Conservation (phyloP, 2,113 vertebrate species). For the Lasiurus borealis region DNA sequence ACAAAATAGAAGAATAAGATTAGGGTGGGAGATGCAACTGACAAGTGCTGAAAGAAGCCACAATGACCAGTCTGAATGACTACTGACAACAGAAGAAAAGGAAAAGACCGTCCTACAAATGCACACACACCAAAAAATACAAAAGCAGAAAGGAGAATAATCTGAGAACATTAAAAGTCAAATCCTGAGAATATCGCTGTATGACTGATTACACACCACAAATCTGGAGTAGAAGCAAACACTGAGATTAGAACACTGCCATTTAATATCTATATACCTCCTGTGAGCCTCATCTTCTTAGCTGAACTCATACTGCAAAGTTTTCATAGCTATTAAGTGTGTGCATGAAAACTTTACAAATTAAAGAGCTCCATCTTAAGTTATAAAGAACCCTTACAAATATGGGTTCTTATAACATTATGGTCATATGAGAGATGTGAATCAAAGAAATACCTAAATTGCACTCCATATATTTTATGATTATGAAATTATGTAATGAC, state of each 20-base stretch:
- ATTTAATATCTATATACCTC: neutral
- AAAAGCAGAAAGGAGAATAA: neutral
- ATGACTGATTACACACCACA: no score
- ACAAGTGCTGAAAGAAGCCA: neutral
- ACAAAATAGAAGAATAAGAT: neutral
- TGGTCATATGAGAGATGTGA: neutral
- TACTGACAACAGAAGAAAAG: neutral
- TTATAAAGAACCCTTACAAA: neutral
- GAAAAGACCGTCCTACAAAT: neutral
- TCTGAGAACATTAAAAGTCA: neutral
- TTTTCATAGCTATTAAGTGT: neutral
- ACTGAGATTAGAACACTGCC: neutral
- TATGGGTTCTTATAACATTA: neutral
- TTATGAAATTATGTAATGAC: neutral
- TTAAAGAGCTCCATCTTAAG: conserved; percentile 1
- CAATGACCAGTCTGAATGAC: neutral
- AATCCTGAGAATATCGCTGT: neutral
- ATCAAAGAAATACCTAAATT: neutral
- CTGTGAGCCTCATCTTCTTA: neutral
- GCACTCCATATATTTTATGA: neutral
- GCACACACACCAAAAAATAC: neutral
- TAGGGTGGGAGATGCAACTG: neutral
- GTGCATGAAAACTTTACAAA: neutral
- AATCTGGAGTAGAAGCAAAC: neutral
- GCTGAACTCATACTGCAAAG: neutral